phyloP scores from a whole-genome alignment of 2,888 invertebrate genomes.

The Aradus depressus region DNA sequence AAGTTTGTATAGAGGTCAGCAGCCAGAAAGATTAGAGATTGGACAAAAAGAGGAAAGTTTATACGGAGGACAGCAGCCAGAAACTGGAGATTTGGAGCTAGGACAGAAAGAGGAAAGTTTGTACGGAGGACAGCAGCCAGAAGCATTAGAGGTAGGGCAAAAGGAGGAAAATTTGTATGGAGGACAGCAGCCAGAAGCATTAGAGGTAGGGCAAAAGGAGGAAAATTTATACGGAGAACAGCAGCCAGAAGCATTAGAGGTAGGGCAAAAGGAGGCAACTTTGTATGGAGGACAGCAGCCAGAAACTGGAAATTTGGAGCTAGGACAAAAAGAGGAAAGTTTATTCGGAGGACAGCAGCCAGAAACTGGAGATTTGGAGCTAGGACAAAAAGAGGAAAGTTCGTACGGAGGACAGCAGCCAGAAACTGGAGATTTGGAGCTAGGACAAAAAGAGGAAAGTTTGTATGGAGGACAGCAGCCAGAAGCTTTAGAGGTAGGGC shows the following conservation, averaged over 20 bases:
- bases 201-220: background rate
- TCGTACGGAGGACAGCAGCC: slow-evolving; percentile 1
- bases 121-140: background rate
- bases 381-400: too few relatives aligned
- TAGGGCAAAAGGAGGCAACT: slow-evolving; percentile 1
- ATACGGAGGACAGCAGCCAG: background rate
- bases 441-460: slow-evolving; percentile 2
- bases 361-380: too few relatives aligned
- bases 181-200: background rate
- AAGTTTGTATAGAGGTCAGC: background rate
- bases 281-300: background rate
- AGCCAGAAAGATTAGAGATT: background rate
- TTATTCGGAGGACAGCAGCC: too few relatives aligned
- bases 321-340: slow-evolving; percentile 4
- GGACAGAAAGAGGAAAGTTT: background rate
- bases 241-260: background rate
- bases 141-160: too few relatives aligned
- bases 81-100: too few relatives aligned
- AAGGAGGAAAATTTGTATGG: background rate
- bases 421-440: background rate
- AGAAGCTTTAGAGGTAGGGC: background rate
- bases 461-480: background rate
- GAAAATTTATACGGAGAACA: background rate
- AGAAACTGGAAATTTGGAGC: background rate
- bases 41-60: background rate